A percentile compares a stretch with the other conserved stretches of the same genome.
Evolutionary conservation across 2,888 invertebrate genomes (phyloP).

Genomic region (Vandiemenella viatica): DNA sequence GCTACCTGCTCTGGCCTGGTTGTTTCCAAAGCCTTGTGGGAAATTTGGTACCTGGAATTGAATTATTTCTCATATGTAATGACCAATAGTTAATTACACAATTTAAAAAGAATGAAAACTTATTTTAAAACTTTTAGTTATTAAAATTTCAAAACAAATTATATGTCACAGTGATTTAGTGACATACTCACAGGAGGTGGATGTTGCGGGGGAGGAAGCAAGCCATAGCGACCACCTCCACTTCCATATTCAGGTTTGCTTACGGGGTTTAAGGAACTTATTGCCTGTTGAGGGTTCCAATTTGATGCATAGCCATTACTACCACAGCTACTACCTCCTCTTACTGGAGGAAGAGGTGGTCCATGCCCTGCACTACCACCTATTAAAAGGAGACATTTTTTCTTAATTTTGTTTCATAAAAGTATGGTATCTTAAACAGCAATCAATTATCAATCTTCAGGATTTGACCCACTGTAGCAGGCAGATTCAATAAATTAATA

Average conservation of each 20-base stretch:
- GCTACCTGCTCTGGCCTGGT: conserved; percentile 9
- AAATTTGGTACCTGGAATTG: conserved; percentile 14
- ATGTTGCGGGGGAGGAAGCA: conserved; percentile 12
- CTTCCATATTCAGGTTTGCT: conserved; percentile 7
- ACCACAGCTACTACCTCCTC: conserved; percentile 13
- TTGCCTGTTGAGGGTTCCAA: conserved; percentile 8
- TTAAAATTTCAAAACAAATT: too few relatives aligned
- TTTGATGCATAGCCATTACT: conserved; percentile 11
- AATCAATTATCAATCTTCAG: too few relatives aligned
- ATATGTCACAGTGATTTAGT: too few relatives aligned
- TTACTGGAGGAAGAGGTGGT: conserved; percentile 11
- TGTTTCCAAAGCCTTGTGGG: conserved; percentile 13
- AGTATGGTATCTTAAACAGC: too few relatives aligned
- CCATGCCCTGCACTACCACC: conserved; percentile 1
- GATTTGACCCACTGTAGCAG: too few relatives aligned
- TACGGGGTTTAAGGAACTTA: neutral
- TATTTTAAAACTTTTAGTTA: too few relatives aligned
- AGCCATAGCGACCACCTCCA: conserved; percentile 4
- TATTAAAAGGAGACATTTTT: too few relatives aligned
- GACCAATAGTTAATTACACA: too few relatives aligned
- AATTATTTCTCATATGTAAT: too few relatives aligned
- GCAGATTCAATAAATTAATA: too few relatives aligned
- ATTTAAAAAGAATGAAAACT: too few relatives aligned
- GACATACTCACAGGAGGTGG: conserved; percentile 15
- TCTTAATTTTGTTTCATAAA: too few relatives aligned